Evolutionary conservation across 2,888 invertebrate genomes (phyloP), one percentile per base, ranked within the genome.

Genomic region (Drosophila melanocephala): DNA sequence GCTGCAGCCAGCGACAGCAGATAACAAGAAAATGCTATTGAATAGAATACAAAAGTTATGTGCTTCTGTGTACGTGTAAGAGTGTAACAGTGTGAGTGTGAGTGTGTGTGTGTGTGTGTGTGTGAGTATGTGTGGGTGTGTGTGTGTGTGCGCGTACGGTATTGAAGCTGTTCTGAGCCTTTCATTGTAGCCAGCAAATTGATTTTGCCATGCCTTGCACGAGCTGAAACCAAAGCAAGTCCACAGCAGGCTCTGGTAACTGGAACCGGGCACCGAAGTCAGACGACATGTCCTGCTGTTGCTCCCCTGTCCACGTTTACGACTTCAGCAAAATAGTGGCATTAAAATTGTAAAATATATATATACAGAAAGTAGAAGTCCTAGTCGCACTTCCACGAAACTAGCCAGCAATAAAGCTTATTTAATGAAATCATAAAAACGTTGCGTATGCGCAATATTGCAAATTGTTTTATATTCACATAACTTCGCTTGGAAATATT

Each of bases 1-100:
- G 37, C n/a, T 32, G 39, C 33, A 28, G 19, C 6, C 19, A 10
- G 35, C 60, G 62, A 42, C 42, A 47, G 42, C 37, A 83, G 77
- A 84, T 78, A 88, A 80, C 77, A 73, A 74, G 74, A 72, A 86
- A 83, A 82, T 84, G 71, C 84, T 76, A 82, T 84, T 71, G 73
- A 84, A 76, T 72, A 75, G 60, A 76, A 75, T 67, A 80, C 65
- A 69, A 64, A 67, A 77, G 55, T 70, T 77, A 62, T 64, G 47
- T 62, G 42, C 51, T 9, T 50, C 37, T 52, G 32, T 60, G n/a
- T 35, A 22, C 53, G 47, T 32, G 53, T 30, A 37, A 35, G 42
- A 26, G 64, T 57, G 51, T 33, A 16, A 4, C 7, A 47, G 35
- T 35, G 30, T 33, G 42, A 33, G 62, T 64, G 37, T 53, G 60